These are phyloP conservation scores for Tridacna gigas DNA, from an alignment of 2,888 invertebrate species.

Conservation along the genomic window DNA sequence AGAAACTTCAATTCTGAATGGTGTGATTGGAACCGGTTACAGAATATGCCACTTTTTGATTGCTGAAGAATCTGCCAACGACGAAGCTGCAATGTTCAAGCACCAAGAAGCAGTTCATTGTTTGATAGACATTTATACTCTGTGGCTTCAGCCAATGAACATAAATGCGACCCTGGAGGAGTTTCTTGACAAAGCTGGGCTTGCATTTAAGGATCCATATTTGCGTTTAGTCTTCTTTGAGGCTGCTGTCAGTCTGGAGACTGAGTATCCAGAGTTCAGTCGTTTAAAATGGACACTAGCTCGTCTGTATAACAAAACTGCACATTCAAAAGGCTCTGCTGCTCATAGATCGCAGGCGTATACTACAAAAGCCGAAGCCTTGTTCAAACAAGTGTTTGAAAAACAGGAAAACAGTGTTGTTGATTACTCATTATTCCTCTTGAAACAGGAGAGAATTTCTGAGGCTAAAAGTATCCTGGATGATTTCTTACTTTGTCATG, in stretches of 20 bases:
- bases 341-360: not conserved
- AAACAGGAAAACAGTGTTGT: conserved; percentile 22
- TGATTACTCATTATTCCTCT: conserved; percentile 33
- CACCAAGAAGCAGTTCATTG: conserved; percentile 38
- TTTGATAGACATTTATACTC: conserved; percentile 29
- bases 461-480: conserved; percentile 10
- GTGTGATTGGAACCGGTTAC: conserved; percentile 28
- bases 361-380: conserved; percentile 2
- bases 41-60: conserved; percentile 39
- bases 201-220: conserved; percentile 21
- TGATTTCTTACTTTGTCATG: too few species aligned
- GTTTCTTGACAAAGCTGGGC: conserved; percentile 32
- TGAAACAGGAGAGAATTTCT: conserved; percentile 15
- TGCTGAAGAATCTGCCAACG: conserved; percentile 16
- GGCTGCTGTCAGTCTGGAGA: conserved; percentile 27
- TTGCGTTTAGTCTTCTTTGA: conserved; percentile 22
- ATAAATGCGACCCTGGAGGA: conserved; percentile 31
- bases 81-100: conserved; percentile 11
- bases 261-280: conserved; percentile 30
- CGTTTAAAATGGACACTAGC: conserved; percentile 24
- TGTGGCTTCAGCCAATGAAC: conserved; percentile 33
- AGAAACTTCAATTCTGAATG: conserved; percentile 26
- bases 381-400: conserved; percentile 29
- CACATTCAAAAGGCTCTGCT: not conserved
- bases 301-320: conserved; percentile 27